Evolutionary conservation across 1,140 invertebrate species (phyloP), one percentile per base, ranked within the genome.

Genomic region (Drosophila willistoni): DNA sequence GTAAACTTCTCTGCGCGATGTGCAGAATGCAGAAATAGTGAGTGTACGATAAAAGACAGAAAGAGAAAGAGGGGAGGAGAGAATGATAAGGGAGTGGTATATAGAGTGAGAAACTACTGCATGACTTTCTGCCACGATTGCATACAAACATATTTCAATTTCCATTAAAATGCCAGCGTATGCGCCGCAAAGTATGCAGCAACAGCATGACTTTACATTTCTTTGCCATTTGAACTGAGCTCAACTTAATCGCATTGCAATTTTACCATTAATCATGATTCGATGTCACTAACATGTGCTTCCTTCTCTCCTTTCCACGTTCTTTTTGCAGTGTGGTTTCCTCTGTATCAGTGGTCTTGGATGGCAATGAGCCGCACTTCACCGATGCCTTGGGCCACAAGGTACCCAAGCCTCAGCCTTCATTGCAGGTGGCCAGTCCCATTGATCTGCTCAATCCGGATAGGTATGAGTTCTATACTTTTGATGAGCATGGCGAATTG

Each of bases 381-480:
- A 93, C 94, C 0, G 95, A 95, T 84, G 94, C 95, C 2, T 92
- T 94, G 7, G 95, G 94, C 7, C 94, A 94, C 65, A 94, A 93
- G 68, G 85, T 94, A 62, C 93, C 94, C 5, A 94, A 93, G 77
- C 95, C 94, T 66, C 92, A 93, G 65, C 83, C 91, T 2, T 84
- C 91, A 2, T 91, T 93, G 9, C 93, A 94, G 61, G 93, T 95
- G 3, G 95, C 95, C n/a, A 96, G 96, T 63, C 96, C 96, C 3
- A 95, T 95, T 0, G 94, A 95, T 77, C 92, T 97, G 3, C 91
- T 96, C 3, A 95, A 95, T 70, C 96, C 96, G 3, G 96, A 97
- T 82, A 93, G 94, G 92, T 97, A 97, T 92, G 96, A 97, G 91
- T 97, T 97, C 90, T 97, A 96, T 81, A 97, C 96, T 1, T 96